phyloP scores from a whole-genome alignment of 2,797 vertebrate genomes.

The Rhincodon typus region DNA sequence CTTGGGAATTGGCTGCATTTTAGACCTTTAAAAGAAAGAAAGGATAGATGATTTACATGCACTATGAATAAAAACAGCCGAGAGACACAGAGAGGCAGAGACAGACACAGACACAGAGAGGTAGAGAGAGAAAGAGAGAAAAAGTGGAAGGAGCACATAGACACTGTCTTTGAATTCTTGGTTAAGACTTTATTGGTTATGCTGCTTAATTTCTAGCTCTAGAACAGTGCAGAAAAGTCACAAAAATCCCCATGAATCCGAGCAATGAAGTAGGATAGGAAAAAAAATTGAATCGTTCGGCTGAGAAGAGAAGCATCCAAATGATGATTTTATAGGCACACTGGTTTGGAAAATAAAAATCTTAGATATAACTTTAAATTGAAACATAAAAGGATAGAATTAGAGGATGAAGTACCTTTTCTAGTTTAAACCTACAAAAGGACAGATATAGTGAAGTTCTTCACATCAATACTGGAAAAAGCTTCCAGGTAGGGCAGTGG shows the following conservation, averaged over 20 bases:
- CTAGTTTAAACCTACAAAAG: background rate
- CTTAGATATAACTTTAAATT: background rate
- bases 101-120: background rate
- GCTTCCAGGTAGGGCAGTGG: background rate
- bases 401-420: no score
- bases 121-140: no score
- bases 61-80: background rate
- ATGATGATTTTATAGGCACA: background rate
- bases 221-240: no score
- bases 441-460: background rate
- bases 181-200: no score
- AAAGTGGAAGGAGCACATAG: no score
- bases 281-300: background rate
- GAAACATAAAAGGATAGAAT: background rate
- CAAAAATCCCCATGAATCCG: background rate
- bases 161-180: no score
- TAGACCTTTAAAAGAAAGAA: background rate
- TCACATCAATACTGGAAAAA: background rate
- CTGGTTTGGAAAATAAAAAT: background rate
- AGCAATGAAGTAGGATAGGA: background rate
- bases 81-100: background rate
- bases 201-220: no score
- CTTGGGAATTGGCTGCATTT: no score
- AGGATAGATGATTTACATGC: background rate
- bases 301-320: background rate